These are phyloP conservation scores for Halcyon malimbica DNA, from an alignment of 2,113 vertebrate species.

Conservation along the genomic window DNA sequence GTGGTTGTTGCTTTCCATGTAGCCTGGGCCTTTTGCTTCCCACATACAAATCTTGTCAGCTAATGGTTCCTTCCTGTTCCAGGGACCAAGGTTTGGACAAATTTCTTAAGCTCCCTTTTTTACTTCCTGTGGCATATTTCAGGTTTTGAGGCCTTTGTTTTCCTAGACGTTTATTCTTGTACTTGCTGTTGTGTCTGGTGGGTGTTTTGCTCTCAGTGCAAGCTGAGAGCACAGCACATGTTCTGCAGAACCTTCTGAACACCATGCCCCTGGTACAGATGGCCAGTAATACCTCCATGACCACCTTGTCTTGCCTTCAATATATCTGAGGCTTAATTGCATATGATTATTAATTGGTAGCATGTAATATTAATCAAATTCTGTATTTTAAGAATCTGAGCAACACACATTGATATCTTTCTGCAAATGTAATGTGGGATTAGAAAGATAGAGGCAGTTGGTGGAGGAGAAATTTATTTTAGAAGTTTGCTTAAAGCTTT, in stretches of 20 bases:
- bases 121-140: not conserved
- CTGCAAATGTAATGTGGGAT: not conserved
- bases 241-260: not conserved
- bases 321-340: not conserved
- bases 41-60: not conserved
- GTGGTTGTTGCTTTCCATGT: not conserved
- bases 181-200: not conserved
- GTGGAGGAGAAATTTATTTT: not conserved
- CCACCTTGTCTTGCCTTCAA: not conserved
- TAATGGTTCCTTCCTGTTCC: not conserved
- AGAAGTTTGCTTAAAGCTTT: not conserved
- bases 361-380: not conserved
- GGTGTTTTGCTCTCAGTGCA: not conserved
- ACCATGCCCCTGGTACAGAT: rapidly evolving
- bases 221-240: not conserved
- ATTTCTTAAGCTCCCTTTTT: not conserved
- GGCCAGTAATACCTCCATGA: not conserved
- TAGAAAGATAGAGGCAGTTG: not conserved
- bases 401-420: not conserved
- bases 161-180: not conserved
- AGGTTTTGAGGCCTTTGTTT: not conserved
- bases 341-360: not conserved
- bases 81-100: not conserved
- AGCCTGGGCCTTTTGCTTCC: not conserved
- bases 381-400: not conserved